These are phyloP conservation scores for Tenthredo livida DNA, from an alignment of 2,888 invertebrate genomes.

Conservation along the genomic window DNA sequence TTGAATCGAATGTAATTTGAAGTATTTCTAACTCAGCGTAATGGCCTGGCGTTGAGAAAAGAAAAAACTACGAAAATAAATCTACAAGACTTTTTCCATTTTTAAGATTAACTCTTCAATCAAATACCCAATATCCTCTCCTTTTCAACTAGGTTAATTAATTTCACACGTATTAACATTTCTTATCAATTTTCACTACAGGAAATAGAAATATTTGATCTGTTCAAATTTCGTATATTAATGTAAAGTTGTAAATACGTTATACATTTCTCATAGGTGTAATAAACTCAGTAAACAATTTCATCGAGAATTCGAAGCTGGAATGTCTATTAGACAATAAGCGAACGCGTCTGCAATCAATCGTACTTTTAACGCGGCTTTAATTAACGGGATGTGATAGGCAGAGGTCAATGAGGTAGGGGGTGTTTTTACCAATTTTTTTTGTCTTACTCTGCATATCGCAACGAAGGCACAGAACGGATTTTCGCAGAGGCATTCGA, in stretches of 20 bases:
- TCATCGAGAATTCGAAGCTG: background rate
- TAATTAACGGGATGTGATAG: no score
- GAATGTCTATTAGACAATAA: background rate
- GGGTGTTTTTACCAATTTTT: no score
- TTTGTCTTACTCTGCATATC: no score
- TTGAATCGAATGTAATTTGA: slow-evolving; percentile 77
- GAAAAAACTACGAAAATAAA: slow-evolving; percentile 31
- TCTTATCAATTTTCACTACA: background rate
- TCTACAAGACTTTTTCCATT: slow-evolving; percentile 43
- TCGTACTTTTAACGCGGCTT: background rate
- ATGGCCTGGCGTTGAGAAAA: background rate
- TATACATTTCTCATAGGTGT: background rate
- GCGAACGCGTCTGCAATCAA: background rate
- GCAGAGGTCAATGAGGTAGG: no score
- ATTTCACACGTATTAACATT: background rate
- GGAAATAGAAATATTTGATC: background rate
- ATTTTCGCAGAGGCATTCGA: no score
- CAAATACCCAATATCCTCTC: slow-evolving; percentile 26
- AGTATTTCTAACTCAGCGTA: slow-evolving; percentile 4
- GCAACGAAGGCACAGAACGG: no score
- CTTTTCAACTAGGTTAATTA: background rate
- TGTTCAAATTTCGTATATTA: slow-evolving; percentile 13
- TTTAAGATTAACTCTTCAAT: slow-evolving; percentile 32
- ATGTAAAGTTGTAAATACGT: slow-evolving; percentile 24
- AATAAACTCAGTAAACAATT: background rate